phyloP scores from a whole-genome alignment of 2,888 invertebrate species.

The Lepidocyrtoides sp. region DNA sequence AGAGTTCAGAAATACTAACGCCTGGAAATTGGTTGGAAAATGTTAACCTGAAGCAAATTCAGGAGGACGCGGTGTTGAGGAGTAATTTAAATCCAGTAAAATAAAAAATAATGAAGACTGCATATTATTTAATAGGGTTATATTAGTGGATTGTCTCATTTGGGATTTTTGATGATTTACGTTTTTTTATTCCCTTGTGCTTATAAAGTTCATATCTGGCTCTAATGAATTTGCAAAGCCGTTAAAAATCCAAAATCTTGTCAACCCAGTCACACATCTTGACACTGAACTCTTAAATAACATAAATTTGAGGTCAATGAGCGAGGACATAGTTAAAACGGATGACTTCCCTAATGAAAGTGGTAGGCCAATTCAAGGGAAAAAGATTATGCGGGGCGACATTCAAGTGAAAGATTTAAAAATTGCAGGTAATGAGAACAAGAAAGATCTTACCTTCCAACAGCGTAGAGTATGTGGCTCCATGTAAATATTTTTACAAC shows the following conservation, averaged over 20 bases:
- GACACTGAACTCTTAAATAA: slow-evolving; percentile 59
- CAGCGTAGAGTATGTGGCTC: too few relatives aligned
- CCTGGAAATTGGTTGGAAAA: slow-evolving; percentile 74
- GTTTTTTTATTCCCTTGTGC: too few relatives aligned
- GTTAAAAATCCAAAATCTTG: slow-evolving; percentile 44
- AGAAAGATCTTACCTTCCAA: too few relatives aligned
- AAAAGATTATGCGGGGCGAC: slow-evolving; percentile 45
- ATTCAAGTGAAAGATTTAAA: slow-evolving; percentile 37
- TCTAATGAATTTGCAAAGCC: slow-evolving; percentile 56
- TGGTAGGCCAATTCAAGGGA: slow-evolving; percentile 54
- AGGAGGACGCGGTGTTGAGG: slow-evolving; percentile 69
- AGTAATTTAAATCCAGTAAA: background rate
- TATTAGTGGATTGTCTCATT: too few relatives aligned
- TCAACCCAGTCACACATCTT: slow-evolving; percentile 39
- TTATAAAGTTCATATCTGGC: slow-evolving; percentile 57
- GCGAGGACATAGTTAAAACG: slow-evolving; percentile 66
- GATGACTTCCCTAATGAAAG: background rate
- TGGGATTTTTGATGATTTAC: background rate
- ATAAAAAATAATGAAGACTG: too few relatives aligned
- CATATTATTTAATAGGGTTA: too few relatives aligned
- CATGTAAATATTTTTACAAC: too few relatives aligned
- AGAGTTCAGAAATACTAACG: slow-evolving; percentile 14
- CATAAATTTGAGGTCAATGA: slow-evolving; percentile 58
- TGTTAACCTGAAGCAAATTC: slow-evolving; percentile 77
- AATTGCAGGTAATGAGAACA: slow-evolving; percentile 39